phyloP scores from a whole-genome alignment of 2,113 vertebrate genomes.

The Meriones unguiculatus region DNA sequence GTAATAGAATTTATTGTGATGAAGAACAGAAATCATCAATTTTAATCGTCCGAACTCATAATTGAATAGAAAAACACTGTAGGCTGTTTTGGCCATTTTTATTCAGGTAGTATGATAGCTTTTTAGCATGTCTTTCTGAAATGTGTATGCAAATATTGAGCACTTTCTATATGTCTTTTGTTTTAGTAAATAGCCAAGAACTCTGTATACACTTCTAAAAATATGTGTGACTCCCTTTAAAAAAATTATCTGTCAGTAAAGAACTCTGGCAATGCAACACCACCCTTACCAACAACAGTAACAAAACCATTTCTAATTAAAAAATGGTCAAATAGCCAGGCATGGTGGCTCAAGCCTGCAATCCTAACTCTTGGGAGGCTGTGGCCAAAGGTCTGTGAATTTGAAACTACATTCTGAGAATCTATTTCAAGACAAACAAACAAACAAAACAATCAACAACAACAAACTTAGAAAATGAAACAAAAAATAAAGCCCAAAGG shows the following conservation, averaged over 20 bases:
- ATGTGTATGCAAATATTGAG: constrained; percentile 7
- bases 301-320: neutral
- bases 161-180: constrained; percentile 10
- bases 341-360: neutral
- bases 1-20: constrained; percentile 3
- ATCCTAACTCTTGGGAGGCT: neutral
- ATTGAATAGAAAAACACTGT: neutral
- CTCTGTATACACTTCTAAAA: neutral
- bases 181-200: constrained; percentile 50
- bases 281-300: neutral
- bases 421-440: neutral
- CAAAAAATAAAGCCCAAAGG: neutral
- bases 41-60: constrained; percentile 44
- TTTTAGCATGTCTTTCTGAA: constrained; percentile 46
- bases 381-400: neutral
- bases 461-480: neutral
- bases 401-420: neutral
- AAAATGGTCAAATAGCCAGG: neutral
- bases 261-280: neutral
- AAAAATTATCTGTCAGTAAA: constrained; percentile 9
- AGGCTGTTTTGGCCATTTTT: constrained; percentile 45
- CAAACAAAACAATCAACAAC: neutral
- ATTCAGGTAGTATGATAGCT: neutral
- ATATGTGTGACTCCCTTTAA: neutral
- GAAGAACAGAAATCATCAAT: constrained; percentile 8